Base-by-base conservation (phyloP, 1,140 invertebrate species). In the Drosophila bifasciata region DNA sequence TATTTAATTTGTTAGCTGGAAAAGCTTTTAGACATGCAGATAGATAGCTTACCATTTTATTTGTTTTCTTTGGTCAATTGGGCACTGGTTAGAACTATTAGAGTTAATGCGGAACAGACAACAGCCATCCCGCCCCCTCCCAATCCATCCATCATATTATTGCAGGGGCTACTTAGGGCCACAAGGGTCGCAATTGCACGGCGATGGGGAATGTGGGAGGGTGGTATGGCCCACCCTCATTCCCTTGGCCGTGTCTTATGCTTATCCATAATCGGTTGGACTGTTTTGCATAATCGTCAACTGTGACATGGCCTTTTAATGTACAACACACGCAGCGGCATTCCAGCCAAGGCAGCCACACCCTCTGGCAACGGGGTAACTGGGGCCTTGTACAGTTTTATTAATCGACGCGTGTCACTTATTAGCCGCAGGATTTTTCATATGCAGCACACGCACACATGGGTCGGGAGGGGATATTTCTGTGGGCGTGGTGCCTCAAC, bases 381-480 rank as follows among this genome's bases (percentile, higher is more conserved):
- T 58, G 69, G 44, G 44, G 39, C 40, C 46, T 39, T 61, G 44
- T 49, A 71, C 57, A 52, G 69, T 86, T 81, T 86, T 88, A 78
- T 81, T 86, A 86, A 86, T 86, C 68, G 81, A 86, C 83, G 81
- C 77, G 70, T 86, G 83, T 86, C 81, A 78, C 77, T 81, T 77
- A 86, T 86, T 86, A 86, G 81, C 83, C 81, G 81, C 73, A 81
- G 81, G 81, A 86, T 80, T 86, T 85, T 81, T 78, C 66, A 78
- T 75, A 77, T 78, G 73, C 77, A 48, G 50, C 45, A 63, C 80
- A 85, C 73, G 72, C 76, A 78, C 73, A 68, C 13, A 58, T 7
- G 19, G 40, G 25, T 16, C 32, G n/a, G n/a, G n/a, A n/a, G n/a
- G n/a, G n/a, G n/a, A n/a, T n/a, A n/a, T n/a, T n/a, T n/a, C n/a